Evolutionary conservation across 2,113 vertebrate species (phyloP), one percentile per base, ranked within the genome.

Genomic region (Melanerpes aurifrons): DNA sequence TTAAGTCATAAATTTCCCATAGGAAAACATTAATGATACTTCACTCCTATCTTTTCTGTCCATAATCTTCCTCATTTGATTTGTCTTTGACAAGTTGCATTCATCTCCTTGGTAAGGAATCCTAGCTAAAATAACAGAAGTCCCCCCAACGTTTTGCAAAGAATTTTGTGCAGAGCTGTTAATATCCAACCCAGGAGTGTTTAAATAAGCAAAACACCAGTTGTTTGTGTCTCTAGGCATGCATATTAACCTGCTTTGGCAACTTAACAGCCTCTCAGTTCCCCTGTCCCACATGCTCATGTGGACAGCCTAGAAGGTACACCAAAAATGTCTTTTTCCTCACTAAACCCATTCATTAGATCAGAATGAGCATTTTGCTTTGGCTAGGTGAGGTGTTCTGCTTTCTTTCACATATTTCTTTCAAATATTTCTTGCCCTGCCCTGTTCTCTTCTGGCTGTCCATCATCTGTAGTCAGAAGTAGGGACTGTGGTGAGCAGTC

Each of bases 401-500:
- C 4, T 1, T 50, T 75, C 14, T 79, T 59, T 82, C 47, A 53
- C 74, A 76, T 35, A 35, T 35, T 35, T 35, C 35, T 35, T 35
- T 25, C 47, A 71, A 61, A 35, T 3, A 10, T 54, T 48, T 79
- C 35, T 85, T 69, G 17, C 14, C 28, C 20, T 68, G 29, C 22
- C n/a, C 22, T 47, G 5, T 72, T 87, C 31, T 82, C 16, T 61
- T 72, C 45, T 19, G 54, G 45, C 9, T 1, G 0, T 78, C 19
- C 26, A 20, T 31, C 21, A 12, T 40, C 40, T 78, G 58, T 43
- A 78, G 53, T 35, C 2, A 1, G 6, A 35, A 48, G 25, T 1
- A 67, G 16, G 25, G 45, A 10, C 40, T 0, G 0, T 7, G 74
- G 29, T 53, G 20, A n/a, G n/a, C 0, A 1, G 5, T 29, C 31